Conservation (phyloP, 2,113 vertebrate species). For the Eublepharis macularius region DNA sequence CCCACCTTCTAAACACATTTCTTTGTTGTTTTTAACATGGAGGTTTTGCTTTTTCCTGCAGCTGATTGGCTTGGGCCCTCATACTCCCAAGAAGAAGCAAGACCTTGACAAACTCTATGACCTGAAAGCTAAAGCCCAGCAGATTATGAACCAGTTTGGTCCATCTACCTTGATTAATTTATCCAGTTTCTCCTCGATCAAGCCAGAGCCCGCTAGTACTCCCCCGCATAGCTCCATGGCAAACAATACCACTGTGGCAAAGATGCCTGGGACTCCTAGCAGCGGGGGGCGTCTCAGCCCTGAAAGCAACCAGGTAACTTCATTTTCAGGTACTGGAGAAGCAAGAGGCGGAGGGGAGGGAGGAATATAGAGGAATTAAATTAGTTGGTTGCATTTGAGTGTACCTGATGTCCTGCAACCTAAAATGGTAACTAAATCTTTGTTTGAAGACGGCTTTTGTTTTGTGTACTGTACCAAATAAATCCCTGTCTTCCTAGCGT, state of each 20-base stretch:
- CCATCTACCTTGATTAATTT: conserved; percentile 83
- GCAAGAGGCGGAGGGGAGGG: fast-evolving
- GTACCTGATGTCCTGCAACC: background rate
- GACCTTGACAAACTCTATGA: conserved; percentile 78
- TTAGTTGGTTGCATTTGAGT: background rate
- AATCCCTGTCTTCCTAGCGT: background rate
- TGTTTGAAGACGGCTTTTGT: background rate
- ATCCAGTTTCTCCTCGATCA: conserved; percentile 82
- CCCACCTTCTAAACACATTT: background rate
- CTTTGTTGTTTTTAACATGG: background rate
- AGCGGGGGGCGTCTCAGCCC: conserved; percentile 88
- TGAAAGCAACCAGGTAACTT: conserved; percentile 90
- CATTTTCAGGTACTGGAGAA: fast-evolving
- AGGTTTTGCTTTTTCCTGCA: conserved; percentile 44
- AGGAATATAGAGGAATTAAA: background rate
- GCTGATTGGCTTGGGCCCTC: conserved; percentile 78
- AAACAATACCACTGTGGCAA: conserved; percentile 85
- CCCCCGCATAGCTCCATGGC: conserved; percentile 88
- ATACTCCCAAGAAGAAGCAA: conserved; percentile 77
- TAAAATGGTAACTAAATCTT: background rate
- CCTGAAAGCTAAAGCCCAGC: conserved; percentile 78
- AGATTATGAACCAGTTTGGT: conserved; percentile 89
- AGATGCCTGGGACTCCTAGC: conserved; percentile 78
- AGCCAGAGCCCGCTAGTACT: conserved; percentile 77
- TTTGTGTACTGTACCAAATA: background rate